Evolutionary conservation across 2,797 vertebrate genomes (phyloP), one percentile per base, ranked within the genome.

Genomic region (Agapornis canus): DNA sequence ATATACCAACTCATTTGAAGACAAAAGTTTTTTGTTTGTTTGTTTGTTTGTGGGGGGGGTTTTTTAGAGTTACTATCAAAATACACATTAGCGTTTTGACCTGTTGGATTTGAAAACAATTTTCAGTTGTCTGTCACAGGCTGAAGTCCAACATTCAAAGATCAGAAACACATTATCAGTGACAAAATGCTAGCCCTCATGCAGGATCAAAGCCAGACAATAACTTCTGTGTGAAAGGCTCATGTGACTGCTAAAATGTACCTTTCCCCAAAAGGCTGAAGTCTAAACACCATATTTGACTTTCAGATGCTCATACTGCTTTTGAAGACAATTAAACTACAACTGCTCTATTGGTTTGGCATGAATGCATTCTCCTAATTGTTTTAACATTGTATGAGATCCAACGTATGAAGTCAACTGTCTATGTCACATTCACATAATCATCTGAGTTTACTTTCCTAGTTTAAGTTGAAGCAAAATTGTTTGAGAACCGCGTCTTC

Each of bases 1-100:
- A 86, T 73, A 73, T 31, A 79, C 79, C 82, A 80, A 85, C 84
- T 95, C 86, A 83, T 87, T 95, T 13, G 14, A 71, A 96, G 70
- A 78, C 77, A 96, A 96, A 95, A 92, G 59, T 16, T 10, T 42
- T 42, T 57, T 40, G 76, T 40, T 17, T 42, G 35, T 35, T 35
- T 35, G 35, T 35, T 35, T 35, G 35, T 35, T 35, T n/a, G n/a
- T n/a, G n/a, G n/a, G n/a, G n/a, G n/a, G n/a, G n/a, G n/a, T 63
- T 52, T 2, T 39, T 66, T 69, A 29, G 32, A 82, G 35, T 31
- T 91, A 23, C 42, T 94, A 25, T 85, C 5, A 31, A 80, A 95
- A 97, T 54, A 65, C 22, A 87, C 45, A 56, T 37, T 65, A 86
- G 69, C 40, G 73, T 89, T 94, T 90, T 91, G 84, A 95, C 84